phyloP scores from a whole-genome alignment of 2,113 vertebrate species.

The Ictidomys tridecemlineatus region DNA sequence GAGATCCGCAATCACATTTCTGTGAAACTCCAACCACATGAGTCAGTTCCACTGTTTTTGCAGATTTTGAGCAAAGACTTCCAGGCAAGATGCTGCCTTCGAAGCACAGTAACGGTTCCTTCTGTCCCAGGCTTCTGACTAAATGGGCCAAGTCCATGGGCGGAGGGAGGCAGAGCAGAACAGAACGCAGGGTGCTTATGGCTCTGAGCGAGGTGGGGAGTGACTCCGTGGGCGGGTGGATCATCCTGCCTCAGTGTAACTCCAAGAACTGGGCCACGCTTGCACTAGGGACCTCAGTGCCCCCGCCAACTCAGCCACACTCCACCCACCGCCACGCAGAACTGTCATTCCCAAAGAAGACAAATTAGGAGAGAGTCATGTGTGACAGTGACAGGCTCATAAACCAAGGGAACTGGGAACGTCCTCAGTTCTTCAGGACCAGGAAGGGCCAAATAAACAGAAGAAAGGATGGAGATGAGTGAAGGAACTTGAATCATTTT shows the following conservation, averaged over 20 bases:
- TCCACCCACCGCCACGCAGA: not conserved
- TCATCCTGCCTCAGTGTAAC: not conserved
- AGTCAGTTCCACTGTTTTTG: constrained; percentile 44
- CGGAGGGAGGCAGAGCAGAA: not conserved
- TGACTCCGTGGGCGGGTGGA: not conserved
- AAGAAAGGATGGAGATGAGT: not conserved
- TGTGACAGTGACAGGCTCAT: not conserved
- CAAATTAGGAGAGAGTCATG: not conserved
- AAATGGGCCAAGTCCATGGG: not conserved
- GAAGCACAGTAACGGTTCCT: not conserved
- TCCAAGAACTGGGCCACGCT: not conserved
- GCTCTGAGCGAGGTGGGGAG: not conserved
- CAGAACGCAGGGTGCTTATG: accelerated
- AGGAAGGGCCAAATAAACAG: not conserved
- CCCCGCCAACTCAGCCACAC: not conserved
- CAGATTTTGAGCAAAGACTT: not conserved
- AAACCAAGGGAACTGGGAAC: not conserved
- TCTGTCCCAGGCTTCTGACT: not conserved
- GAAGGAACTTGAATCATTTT: not conserved
- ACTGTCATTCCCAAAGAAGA: not conserved
- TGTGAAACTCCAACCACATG: constrained; percentile 57
- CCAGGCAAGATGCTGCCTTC: constrained; percentile 25
- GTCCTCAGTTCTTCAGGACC: not conserved
- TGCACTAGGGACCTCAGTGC: too few relatives aligned
- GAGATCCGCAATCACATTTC: constrained; percentile 38